These are phyloP conservation scores for Eutrigla gurnardus DNA, from an alignment of 2,797 vertebrate species.

Conservation along the genomic window DNA sequence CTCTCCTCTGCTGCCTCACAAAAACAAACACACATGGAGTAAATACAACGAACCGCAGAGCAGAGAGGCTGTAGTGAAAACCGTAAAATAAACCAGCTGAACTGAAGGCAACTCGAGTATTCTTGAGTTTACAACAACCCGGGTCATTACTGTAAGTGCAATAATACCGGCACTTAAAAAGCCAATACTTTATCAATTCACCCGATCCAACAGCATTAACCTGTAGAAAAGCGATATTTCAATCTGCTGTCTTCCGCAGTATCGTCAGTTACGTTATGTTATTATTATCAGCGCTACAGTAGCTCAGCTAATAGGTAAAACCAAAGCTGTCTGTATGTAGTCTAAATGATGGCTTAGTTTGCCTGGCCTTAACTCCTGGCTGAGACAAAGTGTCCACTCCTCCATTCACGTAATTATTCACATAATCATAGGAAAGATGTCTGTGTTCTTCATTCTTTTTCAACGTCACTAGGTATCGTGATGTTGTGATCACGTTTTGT, in stretches of 20 bases:
- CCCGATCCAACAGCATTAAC: neutral
- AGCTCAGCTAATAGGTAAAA: neutral
- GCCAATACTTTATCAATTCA: neutral
- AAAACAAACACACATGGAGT: neutral
- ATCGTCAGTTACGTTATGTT: neutral
- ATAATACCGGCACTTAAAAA: neutral
- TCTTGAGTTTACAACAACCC: neutral
- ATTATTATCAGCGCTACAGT: no score
- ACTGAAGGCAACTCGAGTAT: neutral
- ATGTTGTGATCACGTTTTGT: no score
- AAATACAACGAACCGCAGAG: neutral
- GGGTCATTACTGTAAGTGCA: neutral
- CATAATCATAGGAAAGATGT: neutral
- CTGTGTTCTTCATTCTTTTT: neutral
- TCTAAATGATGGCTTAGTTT: no score
- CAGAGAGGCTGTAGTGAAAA: neutral
- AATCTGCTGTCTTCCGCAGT: neutral
- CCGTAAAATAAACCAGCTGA: no score
- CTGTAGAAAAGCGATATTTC: neutral
- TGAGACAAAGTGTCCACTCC: neutral
- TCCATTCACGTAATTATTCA: no score
- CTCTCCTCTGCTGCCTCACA: neutral
- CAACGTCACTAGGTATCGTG: neutral
- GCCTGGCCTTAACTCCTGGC: neutral
- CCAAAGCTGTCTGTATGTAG: neutral